Percentiles rank a stretch among this genome's conserved stretches.
Evolutionary conservation across 1,140 invertebrate species (phyloP).

Genomic region (Monochamus saltuarius): DNA sequence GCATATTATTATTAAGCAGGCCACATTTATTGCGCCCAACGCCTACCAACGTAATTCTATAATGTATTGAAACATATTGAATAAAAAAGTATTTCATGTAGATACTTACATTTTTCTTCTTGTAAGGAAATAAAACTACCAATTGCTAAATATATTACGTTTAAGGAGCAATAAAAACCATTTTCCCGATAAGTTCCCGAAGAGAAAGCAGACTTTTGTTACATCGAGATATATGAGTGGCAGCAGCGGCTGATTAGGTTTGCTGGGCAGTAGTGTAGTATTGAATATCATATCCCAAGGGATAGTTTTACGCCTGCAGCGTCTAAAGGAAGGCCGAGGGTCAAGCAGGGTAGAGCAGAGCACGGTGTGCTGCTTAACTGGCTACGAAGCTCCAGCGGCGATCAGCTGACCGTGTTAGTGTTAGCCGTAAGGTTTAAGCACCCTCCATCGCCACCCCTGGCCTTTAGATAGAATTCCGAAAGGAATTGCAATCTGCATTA

Average conservation of each 20-base stretch:
- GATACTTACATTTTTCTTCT: too few relatives aligned
- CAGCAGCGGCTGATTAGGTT: slow-evolving; percentile 24
- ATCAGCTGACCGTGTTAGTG: slow-evolving; percentile 11
- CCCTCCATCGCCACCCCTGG: slow-evolving; percentile 17
- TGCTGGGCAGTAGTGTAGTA: slow-evolving; percentile 22
- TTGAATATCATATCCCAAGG: slow-evolving; percentile 27
- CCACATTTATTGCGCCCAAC: too few relatives aligned
- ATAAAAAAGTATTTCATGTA: too few relatives aligned
- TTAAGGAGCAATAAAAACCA: slow-evolving; percentile 2
- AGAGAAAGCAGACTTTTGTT: neutral
- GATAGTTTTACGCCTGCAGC: slow-evolving; percentile 17
- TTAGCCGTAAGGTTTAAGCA: slow-evolving; percentile 15
- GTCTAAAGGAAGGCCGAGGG: slow-evolving; percentile 17
- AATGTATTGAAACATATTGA: too few relatives aligned
- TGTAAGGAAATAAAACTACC: too few relatives aligned
- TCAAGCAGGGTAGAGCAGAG: slow-evolving; percentile 19
- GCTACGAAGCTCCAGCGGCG: slow-evolving; percentile 3
- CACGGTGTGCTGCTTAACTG: neutral
- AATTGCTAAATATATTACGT: neutral
- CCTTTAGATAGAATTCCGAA: slow-evolving; percentile 29
- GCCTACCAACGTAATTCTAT: too few relatives aligned
- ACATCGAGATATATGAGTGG: slow-evolving; percentile 9
- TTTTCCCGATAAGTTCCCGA: neutral
- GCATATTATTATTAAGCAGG: too few relatives aligned
- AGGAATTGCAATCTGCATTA: slow-evolving; percentile 33